Evolutionary conservation across 2,113 vertebrate species (phyloP).

Genomic region (Melanostigma gelatinosum): DNA sequence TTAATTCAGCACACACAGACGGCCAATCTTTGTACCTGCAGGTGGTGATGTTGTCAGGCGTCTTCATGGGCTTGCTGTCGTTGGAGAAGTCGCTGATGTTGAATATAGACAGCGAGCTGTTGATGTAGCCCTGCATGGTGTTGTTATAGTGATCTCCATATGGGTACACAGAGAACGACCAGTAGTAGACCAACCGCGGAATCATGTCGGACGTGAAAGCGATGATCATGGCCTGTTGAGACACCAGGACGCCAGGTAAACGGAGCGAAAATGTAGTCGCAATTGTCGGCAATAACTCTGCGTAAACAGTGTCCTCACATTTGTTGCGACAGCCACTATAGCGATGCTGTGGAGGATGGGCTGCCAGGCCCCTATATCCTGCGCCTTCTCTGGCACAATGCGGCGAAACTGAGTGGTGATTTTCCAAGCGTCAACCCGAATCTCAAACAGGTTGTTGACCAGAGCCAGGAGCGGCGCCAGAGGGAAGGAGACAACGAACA

Average conservation of each 20-base stretch:
- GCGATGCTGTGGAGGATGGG: slow-evolving; percentile 94
- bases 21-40: slow-evolving; percentile 84
- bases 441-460: slow-evolving; percentile 93
- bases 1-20: background rate
- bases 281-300: background rate
- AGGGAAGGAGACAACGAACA: slow-evolving; percentile 97
- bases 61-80: slow-evolving; percentile 72
- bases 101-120: slow-evolving; percentile 90
- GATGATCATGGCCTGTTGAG: slow-evolving; percentile 92
- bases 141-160: slow-evolving; percentile 79
- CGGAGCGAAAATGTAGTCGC: background rate
- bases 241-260: slow-evolving; percentile 12
- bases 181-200: slow-evolving; percentile 94
- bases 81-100: slow-evolving; percentile 83
- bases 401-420: slow-evolving; percentile 93
- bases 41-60: slow-evolving; percentile 67
- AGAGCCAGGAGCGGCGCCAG: slow-evolving; percentile 93
- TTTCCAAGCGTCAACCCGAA: slow-evolving; percentile 94
- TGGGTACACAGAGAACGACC: slow-evolving; percentile 91
- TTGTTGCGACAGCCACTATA: slow-evolving; percentile 92
- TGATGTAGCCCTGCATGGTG: slow-evolving; percentile 94
- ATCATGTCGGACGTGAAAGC: slow-evolving; percentile 98
- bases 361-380: slow-evolving; percentile 94
- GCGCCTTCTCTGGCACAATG: slow-evolving; percentile 90
- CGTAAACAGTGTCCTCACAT: slow-evolving; percentile 80